These are phyloP conservation scores for Oxytorus armatus DNA, from an alignment of 2,888 invertebrate species.

Conservation along the genomic window DNA sequence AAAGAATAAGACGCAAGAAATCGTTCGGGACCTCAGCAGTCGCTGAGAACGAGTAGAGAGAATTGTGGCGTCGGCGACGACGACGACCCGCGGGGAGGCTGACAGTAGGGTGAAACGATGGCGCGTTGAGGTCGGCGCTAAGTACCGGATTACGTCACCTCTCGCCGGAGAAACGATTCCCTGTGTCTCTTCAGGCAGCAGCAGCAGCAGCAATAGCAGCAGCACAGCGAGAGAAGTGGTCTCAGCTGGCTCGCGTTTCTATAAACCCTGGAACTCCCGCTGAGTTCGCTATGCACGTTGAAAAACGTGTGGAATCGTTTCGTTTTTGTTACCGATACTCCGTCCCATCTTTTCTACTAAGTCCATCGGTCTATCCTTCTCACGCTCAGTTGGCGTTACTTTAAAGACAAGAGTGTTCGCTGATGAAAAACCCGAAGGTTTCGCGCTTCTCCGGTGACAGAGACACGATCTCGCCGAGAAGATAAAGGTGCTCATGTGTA, in stretches of 20 bases:
- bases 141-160: slow-evolving; percentile 78
- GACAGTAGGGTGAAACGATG: slow-evolving; percentile 75
- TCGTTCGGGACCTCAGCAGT: slow-evolving; percentile 18
- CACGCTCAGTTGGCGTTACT: not conserved
- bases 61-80: slow-evolving; percentile 31
- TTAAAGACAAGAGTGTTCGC: slow-evolving; percentile 42
- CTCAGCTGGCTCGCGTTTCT: slow-evolving; percentile 65
- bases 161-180: slow-evolving; percentile 57
- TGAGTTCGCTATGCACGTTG: slow-evolving; percentile 50
- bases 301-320: slow-evolving; percentile 46
- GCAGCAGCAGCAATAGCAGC: too few species aligned
- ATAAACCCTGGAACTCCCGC: slow-evolving; percentile 62
- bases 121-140: slow-evolving; percentile 73
- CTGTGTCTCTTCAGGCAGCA: slow-evolving; percentile 44
- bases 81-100: slow-evolving; percentile 73
- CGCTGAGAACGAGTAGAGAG: slow-evolving; percentile 37
- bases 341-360: slow-evolving; percentile 9
- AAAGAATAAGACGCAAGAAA: slow-evolving; percentile 4
- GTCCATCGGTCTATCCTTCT: not conserved
- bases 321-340: slow-evolving; percentile 47
- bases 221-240: slow-evolving; percentile 51
- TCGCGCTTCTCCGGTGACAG: slow-evolving; percentile 30
- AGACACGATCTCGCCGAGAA: slow-evolving; percentile 33
- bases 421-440: slow-evolving; percentile 50
- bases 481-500: slow-evolving; percentile 43